Base-by-base conservation (phyloP, 1,140 invertebrate genomes). In the Radopholus similis region DNA sequence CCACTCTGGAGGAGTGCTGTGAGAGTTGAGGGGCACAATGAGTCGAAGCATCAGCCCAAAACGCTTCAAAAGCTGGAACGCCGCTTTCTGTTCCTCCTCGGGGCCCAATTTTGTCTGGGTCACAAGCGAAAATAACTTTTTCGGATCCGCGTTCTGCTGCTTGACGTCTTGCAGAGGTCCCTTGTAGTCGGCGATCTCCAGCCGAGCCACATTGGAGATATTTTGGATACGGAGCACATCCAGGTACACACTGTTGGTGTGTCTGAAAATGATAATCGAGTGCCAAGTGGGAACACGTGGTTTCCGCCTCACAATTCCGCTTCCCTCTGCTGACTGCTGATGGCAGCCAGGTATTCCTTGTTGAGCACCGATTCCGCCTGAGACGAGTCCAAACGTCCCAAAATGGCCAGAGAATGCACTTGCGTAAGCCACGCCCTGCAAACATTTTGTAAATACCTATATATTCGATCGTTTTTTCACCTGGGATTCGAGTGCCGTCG, bases 341-440 rank as follows among this genome's bases (percentile, higher is more conserved):
- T 5, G 15, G 4, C 8, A 23, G 13, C 21, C 4, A 62, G 21
- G 32, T 42, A 62, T 4, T n/a, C 18, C 30, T 13, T 23, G 18
- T 62, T 47, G 9, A 62, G 58, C 6, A 62, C 58, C 13, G 34
- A 40, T 47, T 62, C 58, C 11, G 58, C 58, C 42, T 42, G 11
- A 26, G 26, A 42, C 15, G n/a, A 5, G 30, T 26, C 18, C 18
- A 62, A 11, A 2, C 18, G 44, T 18, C 18, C 30, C 4, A 62
- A 42, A n/a, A 42, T 47, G 5, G 58, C 32, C 58, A 62, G 18
- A 49, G 49, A 18, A 62, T 62, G 49, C 21, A 21, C 58, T 11
- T 42, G 30, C 2, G 23, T 30, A 2, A 62, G 18, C 58, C 58
- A 47, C 5, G 4, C 6, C 21, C 58, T 62, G 2, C 11, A 47